phyloP scores from a whole-genome alignment of 2,888 invertebrate genomes.

The Zootermopsis nevadensis region DNA sequence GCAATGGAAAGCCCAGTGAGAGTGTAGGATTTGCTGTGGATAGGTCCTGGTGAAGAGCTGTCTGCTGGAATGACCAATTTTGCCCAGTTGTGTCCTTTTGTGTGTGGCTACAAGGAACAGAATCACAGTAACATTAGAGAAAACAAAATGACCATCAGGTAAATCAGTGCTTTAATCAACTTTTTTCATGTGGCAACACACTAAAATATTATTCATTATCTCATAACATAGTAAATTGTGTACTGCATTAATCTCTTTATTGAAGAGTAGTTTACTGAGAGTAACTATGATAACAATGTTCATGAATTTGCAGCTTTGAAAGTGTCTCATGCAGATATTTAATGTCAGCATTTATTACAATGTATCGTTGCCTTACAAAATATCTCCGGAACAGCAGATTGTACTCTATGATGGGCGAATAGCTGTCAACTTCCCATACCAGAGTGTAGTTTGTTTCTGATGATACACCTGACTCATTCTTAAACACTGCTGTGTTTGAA shows the following conservation, averaged over 20 bases:
- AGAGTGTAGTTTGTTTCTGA: conserved; percentile 73
- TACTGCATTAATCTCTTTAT: too few relatives aligned
- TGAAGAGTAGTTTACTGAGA: too few relatives aligned
- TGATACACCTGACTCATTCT: conserved; percentile 67
- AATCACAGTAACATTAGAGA: not conserved
- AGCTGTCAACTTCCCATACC: conserved; percentile 88
- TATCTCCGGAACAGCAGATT: conserved; percentile 65
- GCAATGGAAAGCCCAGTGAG: conserved; percentile 79
- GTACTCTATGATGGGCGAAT: conserved; percentile 81
- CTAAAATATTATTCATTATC: too few relatives aligned
- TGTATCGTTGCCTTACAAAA: conserved; percentile 56
- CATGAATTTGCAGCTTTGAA: too few relatives aligned
- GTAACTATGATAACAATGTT: too few relatives aligned
- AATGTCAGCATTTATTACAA: too few relatives aligned
- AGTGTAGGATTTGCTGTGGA: conserved; percentile 81
- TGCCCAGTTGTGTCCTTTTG: conserved; percentile 66
- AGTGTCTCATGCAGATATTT: too few relatives aligned
- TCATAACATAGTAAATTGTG: too few relatives aligned
- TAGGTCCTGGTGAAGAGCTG: conserved; percentile 70
- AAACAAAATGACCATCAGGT: not conserved
- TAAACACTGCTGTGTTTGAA: conserved; percentile 77
- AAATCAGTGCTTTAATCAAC: too few relatives aligned
- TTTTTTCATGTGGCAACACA: too few relatives aligned
- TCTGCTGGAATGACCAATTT: conserved; percentile 78
- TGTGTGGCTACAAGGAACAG: not conserved